Conservation (phyloP, 2,113 vertebrate genomes). For the Grus americana region DNA sequence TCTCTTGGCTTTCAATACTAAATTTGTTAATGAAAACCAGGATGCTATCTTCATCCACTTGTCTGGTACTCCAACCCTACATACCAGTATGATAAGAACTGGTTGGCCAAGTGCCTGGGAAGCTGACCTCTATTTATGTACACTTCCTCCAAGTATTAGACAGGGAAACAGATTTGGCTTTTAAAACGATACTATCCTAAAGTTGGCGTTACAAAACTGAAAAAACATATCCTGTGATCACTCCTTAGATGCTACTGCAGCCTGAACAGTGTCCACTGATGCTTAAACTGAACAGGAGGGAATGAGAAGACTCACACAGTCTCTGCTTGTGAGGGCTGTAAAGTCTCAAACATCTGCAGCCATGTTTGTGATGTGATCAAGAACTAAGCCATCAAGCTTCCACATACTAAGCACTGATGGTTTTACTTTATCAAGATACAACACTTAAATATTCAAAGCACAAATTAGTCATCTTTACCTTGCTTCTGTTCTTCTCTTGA, state of each 20-base stretch:
- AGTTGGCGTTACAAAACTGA: not conserved
- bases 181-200: not conserved
- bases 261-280: not conserved
- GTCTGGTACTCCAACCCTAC: not conserved
- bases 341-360: not conserved
- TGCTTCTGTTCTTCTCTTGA: conserved; percentile 82
- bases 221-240: not conserved
- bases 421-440: not conserved
- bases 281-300: not conserved
- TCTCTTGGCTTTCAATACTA: not conserved
- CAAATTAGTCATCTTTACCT: conserved; percentile 74
- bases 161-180: not conserved
- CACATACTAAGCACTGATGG: not conserved
- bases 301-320: not conserved
- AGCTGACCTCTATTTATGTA: not conserved
- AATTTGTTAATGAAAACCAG: not conserved
- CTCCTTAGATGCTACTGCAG: not conserved
- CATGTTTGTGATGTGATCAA: not conserved
- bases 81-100: not conserved
- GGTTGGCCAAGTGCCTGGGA: not conserved
- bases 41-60: not conserved
- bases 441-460: not conserved
- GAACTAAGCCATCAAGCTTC: not conserved
- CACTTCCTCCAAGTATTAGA: not conserved
- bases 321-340: not conserved